Evolutionary conservation across 2,113 vertebrate species (phyloP), one percentile per base, ranked within the genome.

Genomic region (Enhydra lutris): DNA sequence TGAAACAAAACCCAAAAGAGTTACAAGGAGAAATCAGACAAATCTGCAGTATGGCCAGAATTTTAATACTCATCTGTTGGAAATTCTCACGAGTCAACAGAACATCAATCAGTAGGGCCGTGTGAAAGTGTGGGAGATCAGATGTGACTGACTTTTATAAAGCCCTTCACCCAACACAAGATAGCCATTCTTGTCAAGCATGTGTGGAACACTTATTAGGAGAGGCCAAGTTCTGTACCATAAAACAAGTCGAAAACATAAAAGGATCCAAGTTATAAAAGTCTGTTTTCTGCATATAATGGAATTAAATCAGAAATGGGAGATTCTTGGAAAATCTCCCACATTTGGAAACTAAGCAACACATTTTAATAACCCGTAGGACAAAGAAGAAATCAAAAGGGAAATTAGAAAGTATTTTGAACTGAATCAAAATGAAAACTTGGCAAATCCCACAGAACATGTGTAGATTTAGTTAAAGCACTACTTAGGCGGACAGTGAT

Each of bases 121-220:
- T 3, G 0, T 7, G 1, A 17, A 26, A n/a, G 80, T 7, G 29
- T 31, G 2, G n/a, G 55, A 3, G 18, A 26, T 3, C 36, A 2
- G 57, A 42, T 6, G 14, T 21, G 23, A 8, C 7, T 4, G 63
- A 26, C 9, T 20, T 34, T 39, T 11, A 31, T 0, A 31, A 52
- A 15, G 4, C 18, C 3, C 15, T 3, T 45, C 17, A 6, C 61
- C 29, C 36, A 5, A 6, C 29, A n/a, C 9, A 52, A 63, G 50
- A 11, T 1, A 4, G 26, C 21, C 45, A 3, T 39, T 59, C 31
- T 9, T 14, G 23, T 34, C 21, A 36, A 11, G 31, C 11, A 23
- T 1, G 4, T 9, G 0, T 2, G n/a, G 21, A 13, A 20, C 26
- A 21, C 6, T 86, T 36, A 24, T 55, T 15, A 8, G 21, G 63